phyloP scores from a whole-genome alignment of 1,140 invertebrate species.

The Penaeus indicus region DNA sequence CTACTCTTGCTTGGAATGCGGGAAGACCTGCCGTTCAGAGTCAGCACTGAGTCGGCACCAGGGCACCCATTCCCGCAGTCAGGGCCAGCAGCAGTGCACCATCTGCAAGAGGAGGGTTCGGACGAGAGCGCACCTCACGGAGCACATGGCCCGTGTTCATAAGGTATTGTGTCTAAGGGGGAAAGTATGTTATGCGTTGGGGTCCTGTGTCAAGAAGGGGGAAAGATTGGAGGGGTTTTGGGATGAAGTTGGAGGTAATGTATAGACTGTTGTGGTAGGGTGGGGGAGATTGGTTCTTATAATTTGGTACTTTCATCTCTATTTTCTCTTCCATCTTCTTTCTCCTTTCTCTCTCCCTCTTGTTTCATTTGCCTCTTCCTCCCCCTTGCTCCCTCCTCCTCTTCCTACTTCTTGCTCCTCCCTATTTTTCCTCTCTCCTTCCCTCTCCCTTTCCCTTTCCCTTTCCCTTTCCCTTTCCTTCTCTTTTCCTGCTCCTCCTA shows the following conservation, averaged over 20 bases:
- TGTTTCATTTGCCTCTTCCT: not conserved
- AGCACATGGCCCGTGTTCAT: constrained; percentile 54
- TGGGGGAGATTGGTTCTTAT: not conserved
- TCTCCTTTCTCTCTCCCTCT: not conserved
- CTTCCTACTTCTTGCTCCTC: not conserved
- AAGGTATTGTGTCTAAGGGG: constrained; percentile 7
- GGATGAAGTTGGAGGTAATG: no score
- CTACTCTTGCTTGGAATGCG: constrained; percentile 37
- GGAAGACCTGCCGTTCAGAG: constrained; percentile 43
- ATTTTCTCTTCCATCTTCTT: not conserved
- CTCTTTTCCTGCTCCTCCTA: not conserved
- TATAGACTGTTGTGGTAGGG: no score
- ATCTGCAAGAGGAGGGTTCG: constrained; percentile 25
- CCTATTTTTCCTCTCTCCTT: not conserved
- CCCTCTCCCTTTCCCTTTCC: not conserved
- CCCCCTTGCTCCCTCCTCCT: not conserved
- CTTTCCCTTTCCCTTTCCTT: not conserved
- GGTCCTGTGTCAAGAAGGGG: no score
- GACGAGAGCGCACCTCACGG: constrained; percentile 36
- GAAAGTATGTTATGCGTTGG: no score
- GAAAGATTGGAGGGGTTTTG: no score
- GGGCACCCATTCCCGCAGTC: constrained; percentile 27
- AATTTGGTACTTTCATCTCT: not conserved
- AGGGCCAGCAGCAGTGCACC: constrained; percentile 46
- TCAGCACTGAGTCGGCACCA: constrained; percentile 53